Conservation (phyloP, 2,797 vertebrate genomes). For the Octomys mimax region DNA sequence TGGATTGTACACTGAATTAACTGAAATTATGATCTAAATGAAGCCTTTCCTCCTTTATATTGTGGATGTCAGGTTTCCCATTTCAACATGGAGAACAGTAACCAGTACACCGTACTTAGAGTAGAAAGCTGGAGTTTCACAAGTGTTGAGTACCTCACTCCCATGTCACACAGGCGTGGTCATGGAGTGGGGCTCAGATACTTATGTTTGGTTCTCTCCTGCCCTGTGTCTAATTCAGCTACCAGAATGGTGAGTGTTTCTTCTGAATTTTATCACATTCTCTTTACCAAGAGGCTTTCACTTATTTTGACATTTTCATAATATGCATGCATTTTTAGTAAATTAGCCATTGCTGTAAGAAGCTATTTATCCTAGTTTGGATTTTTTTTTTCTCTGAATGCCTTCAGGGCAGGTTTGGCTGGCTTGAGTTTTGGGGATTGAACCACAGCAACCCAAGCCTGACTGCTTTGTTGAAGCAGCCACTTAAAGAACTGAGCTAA, state of each 20-base stretch:
- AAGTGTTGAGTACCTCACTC: not conserved
- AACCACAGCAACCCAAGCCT: too few relatives aligned
- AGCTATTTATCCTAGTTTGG: not conserved
- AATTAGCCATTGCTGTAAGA: not conserved
- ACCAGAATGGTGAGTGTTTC: not conserved
- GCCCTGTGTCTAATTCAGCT: not conserved
- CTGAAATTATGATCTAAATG: not conserved
- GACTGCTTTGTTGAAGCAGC: too few relatives aligned
- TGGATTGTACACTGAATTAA: not conserved
- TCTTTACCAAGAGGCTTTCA: not conserved
- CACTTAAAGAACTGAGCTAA: too few relatives aligned
- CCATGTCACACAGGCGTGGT: not conserved
- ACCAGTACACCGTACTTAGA: not conserved
- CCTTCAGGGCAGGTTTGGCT: too few relatives aligned
- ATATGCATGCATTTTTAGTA: not conserved
- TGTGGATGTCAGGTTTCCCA: not conserved
- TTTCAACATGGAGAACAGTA: not conserved
- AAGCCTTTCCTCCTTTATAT: not conserved
- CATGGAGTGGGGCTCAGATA: not conserved
- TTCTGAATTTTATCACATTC: not conserved
- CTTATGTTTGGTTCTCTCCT: fast-evolving
- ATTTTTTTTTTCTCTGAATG: too few relatives aligned
- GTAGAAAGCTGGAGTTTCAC: not conserved
- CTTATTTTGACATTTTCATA: not conserved
- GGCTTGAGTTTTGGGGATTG: too few relatives aligned